Evolutionary conservation across 2,113 vertebrate species (phyloP).

Genomic region (Mesitornis unicolor): DNA sequence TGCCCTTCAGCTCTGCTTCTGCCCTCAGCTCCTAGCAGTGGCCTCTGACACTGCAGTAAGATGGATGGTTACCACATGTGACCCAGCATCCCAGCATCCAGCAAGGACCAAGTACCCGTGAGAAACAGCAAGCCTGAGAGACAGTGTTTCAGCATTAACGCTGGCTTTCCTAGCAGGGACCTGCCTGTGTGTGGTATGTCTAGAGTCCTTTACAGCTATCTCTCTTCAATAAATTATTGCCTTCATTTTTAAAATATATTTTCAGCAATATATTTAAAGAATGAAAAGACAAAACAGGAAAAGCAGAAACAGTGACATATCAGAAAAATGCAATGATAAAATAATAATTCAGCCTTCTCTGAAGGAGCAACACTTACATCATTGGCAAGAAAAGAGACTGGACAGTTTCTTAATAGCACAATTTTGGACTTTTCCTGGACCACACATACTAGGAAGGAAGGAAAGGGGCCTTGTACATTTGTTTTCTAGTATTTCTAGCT

Average conservation of each 20-base stretch:
- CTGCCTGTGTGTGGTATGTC: background rate
- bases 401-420: background rate
- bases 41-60: background rate
- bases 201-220: background rate
- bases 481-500: background rate
- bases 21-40: background rate
- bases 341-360: background rate
- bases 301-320: background rate
- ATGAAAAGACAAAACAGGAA: background rate
- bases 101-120: background rate
- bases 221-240: background rate
- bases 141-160: background rate
- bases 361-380: background rate
- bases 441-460: background rate
- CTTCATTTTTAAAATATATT: background rate
- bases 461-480: constrained; percentile 5
- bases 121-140: background rate
- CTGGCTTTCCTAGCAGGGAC: background rate
- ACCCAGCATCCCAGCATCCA: background rate
- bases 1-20: background rate
- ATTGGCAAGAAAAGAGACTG: background rate
- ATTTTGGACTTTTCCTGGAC: background rate
- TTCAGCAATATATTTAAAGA: background rate
- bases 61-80: background rate
- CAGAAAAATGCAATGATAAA: background rate